phyloP scores from a whole-genome alignment of 2,888 invertebrate species.

The Limnephilus rhombicus region DNA sequence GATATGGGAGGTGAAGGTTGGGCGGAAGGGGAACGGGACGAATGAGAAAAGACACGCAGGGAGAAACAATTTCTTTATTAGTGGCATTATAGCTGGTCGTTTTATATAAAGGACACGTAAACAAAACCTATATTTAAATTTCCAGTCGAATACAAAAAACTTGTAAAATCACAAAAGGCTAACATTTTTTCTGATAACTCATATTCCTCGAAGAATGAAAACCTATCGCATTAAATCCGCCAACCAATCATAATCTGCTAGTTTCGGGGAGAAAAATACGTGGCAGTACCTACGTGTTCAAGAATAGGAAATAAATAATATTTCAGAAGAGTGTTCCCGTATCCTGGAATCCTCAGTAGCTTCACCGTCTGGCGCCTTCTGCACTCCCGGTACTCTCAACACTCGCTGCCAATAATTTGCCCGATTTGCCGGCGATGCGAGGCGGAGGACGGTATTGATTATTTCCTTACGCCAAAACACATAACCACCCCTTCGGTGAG shows the following conservation, averaged over 20 bases:
- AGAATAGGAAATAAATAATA: neutral
- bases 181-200: neutral
- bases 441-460: slow-evolving; percentile 17
- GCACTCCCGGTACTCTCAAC: neutral
- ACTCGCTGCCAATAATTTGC: neutral
- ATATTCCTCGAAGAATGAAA: neutral
- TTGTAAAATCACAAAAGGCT: neutral
- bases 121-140: neutral
- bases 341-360: neutral
- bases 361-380: neutral
- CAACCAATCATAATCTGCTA: neutral
- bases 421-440: neutral
- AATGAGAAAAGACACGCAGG: no score
- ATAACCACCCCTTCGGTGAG: slow-evolving; percentile 2
- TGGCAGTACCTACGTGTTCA: neutral
- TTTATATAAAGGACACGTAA: neutral
- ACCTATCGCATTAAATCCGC: neutral
- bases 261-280: neutral
- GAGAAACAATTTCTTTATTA: no score
- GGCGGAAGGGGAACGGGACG: no score
- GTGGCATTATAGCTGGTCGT: no score
- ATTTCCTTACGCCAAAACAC: slow-evolving; percentile 6
- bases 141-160: neutral
- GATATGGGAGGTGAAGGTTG: no score
- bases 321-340: neutral